Evolutionary conservation across 92 coral and sea anemone species (phyloP).

Genomic region (Porites lobata): DNA sequence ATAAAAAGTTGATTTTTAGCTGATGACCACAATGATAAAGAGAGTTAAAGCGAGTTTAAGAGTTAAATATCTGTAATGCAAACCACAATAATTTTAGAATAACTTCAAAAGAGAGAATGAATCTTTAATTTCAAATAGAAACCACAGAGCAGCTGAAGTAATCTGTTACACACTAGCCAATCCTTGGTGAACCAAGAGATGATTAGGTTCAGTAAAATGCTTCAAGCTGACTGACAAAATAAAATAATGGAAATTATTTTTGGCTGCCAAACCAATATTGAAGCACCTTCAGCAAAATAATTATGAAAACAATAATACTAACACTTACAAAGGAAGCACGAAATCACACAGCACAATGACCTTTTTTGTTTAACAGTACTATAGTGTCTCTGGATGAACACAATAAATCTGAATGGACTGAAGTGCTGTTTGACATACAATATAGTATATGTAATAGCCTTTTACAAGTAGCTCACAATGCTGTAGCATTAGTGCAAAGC

Average conservation of each 20-base stretch:
- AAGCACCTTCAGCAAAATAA: neutral
- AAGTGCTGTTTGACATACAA: too few species aligned
- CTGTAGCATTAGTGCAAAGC: too few species aligned
- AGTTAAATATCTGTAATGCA: slow-evolving; percentile 6
- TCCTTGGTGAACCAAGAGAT: neutral
- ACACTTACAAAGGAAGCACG: neutral
- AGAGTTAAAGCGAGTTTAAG: neutral
- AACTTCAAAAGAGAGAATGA: neutral
- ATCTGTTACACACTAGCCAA: slow-evolving; percentile 2
- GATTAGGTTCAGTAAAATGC: neutral
- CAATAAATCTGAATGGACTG: too few species aligned
- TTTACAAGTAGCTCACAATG: too few species aligned
- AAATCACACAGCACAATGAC: neutral
- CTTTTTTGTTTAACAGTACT: neutral
- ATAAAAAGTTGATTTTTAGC: too few species aligned
- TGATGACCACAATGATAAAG: too few species aligned
- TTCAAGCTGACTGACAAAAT: neutral
- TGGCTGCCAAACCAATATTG: neutral
- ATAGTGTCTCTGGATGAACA: too few species aligned
- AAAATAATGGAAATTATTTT: neutral
- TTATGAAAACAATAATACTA: too few species aligned
- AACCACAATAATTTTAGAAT: neutral
- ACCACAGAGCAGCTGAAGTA: neutral
- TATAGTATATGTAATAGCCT: too few species aligned
- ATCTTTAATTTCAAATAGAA: slow-evolving; percentile 10